phyloP scores from a whole-genome alignment of 37 sponge, comb jelly and placozoan genomes.

The Agelas oroides region DNA sequence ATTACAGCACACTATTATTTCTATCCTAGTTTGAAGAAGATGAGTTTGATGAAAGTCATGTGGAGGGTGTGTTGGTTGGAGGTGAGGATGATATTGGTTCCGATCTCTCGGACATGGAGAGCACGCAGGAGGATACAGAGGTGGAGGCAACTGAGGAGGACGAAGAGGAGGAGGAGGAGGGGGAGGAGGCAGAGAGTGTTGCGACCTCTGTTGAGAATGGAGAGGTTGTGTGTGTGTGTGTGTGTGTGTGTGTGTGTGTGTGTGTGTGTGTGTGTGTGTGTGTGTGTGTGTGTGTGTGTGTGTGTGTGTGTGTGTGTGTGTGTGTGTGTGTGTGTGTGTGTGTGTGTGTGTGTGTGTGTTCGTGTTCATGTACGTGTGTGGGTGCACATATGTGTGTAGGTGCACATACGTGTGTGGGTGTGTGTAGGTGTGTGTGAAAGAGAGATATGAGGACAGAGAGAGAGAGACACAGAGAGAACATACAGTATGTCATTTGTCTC shows the following conservation, averaged over 20 bases:
- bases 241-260: neutral
- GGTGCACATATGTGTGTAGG: neutral
- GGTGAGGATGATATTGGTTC: constrained; percentile 19
- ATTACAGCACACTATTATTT: neutral
- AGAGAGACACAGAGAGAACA: too few relatives aligned
- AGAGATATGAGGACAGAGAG: neutral
- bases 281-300: neutral
- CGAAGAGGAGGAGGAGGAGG: constrained; percentile 45
- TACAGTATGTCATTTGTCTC: too few relatives aligned
- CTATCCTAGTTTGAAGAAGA: constrained; percentile 70
- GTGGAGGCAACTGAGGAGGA: constrained; percentile 46
- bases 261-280: neutral
- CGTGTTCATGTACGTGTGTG: neutral
- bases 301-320: neutral
- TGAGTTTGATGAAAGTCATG: constrained; percentile 56
- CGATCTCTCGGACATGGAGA: constrained; percentile 33
- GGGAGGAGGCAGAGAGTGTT: constrained; percentile 9
- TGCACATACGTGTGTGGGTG: too few relatives aligned
- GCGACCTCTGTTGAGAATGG: neutral
- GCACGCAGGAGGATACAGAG: constrained; percentile 33
- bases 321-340: neutral
- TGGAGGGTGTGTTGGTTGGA: neutral
- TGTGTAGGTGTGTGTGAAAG: too few relatives aligned
- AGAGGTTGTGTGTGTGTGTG: neutral
- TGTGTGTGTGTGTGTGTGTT: neutral